Conservation (phyloP, 1,140 invertebrate genomes). For the Lepidurus packardi region DNA sequence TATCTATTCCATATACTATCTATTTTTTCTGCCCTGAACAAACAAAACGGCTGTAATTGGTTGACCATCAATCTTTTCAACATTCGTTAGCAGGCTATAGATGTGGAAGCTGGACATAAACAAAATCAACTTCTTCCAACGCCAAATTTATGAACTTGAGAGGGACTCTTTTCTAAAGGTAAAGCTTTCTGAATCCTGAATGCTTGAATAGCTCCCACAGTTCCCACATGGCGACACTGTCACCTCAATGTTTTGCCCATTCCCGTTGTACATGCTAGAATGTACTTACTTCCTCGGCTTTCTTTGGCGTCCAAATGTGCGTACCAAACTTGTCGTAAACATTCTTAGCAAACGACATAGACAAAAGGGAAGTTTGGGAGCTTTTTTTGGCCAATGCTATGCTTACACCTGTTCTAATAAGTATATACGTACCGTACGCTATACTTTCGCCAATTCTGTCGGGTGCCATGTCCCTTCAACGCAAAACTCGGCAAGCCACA, state of each 20-base stretch:
- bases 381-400: not conserved
- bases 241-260: no score
- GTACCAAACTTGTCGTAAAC: no score
- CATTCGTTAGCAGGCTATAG: constrained; percentile 7
- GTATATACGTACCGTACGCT: not conserved
- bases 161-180: not conserved
- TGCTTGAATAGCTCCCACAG: not conserved
- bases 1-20: no score
- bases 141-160: not conserved
- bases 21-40: not conserved
- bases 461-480: not conserved
- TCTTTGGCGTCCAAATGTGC: no score
- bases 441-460: not conserved
- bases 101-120: constrained; percentile 3
- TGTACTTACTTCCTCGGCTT: no score
- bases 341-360: not conserved
- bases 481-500: not conserved
- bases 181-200: not conserved
- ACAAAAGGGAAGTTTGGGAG: not conserved
- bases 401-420: not conserved
- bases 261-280: no score
- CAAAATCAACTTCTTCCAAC: not conserved
- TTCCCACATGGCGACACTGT: not conserved
- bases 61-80: not conserved
- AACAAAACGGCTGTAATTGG: constrained; percentile 14